Percentiles rank a stretch among this genome's conserved stretches.
These are phyloP conservation scores for Drosophila eugracilis DNA, from an alignment of 1,140 invertebrate genomes.

Conservation along the genomic window DNA sequence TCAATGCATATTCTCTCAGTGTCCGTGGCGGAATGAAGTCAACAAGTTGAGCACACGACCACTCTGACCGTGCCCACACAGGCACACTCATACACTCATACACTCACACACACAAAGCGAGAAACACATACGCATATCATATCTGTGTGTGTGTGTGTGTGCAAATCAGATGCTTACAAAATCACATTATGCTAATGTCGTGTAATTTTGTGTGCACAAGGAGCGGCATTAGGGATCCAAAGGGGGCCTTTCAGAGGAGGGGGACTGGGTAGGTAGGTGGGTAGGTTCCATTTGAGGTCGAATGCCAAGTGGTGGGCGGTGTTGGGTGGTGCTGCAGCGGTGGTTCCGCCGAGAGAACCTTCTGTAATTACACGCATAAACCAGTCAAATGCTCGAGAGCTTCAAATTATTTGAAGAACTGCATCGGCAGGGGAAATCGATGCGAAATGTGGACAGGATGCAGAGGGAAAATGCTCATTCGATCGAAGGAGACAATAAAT, in stretches of 20 bases:
- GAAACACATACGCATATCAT: constrained; percentile 23
- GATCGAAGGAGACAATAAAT: constrained; percentile 7
- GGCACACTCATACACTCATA: neutral
- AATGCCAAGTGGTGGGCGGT: constrained; percentile 18
- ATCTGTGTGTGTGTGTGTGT: constrained; percentile 25
- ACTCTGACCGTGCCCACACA: constrained; percentile 14
- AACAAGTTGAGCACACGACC: constrained; percentile 44
- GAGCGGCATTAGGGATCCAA: constrained; percentile 38
- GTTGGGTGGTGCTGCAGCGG: neutral
- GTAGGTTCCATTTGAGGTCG: constrained; percentile 16
- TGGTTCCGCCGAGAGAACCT: constrained; percentile 23
- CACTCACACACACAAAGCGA: constrained; percentile 3
- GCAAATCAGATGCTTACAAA: constrained; percentile 73
- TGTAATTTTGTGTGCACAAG: constrained; percentile 62
- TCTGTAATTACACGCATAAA: constrained; percentile 73
- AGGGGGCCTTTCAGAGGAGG: neutral
- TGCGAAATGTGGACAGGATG: neutral
- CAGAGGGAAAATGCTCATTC: neutral
- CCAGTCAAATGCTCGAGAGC: constrained; percentile 57
- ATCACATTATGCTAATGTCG: constrained; percentile 77
- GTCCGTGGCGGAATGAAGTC: constrained; percentile 37
- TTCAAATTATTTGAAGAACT: constrained; percentile 60
- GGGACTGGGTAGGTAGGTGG: neutral
- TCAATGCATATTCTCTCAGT: constrained; percentile 17
- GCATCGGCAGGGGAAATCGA: constrained; percentile 6